Percentiles rank a stretch among this genome's conserved stretches.
phyloP scores from a whole-genome alignment of 1,140 invertebrate genomes.

The Phocides pigmalion region DNA sequence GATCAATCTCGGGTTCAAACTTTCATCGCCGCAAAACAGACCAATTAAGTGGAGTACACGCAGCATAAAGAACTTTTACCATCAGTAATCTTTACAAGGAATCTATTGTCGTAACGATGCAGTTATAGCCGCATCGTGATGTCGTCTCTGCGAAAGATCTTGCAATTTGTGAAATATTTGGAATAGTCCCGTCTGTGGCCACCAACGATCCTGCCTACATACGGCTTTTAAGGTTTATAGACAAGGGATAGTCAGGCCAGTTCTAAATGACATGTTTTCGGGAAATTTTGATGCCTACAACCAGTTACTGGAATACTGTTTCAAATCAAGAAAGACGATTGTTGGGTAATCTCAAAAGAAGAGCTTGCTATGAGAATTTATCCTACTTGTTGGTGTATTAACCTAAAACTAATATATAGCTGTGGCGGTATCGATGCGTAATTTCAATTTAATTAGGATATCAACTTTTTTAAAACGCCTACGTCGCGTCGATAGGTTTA shows the following conservation, averaged over 20 bases:
- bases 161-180: constrained; percentile 77
- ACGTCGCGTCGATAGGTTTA: too few species aligned
- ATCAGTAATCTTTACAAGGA: constrained; percentile 38
- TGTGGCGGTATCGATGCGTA: too few species aligned
- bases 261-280: too few species aligned
- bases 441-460: too few species aligned
- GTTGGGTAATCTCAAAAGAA: too few species aligned
- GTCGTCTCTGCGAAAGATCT: constrained; percentile 59
- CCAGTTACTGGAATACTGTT: too few species aligned
- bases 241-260: not conserved
- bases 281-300: too few species aligned
- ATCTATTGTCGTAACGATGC: constrained; percentile 39
- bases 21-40: constrained; percentile 19
- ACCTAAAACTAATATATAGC: too few species aligned
- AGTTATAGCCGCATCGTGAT: constrained; percentile 48
- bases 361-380: too few species aligned
- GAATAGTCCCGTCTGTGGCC: constrained; percentile 65
- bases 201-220: constrained; percentile 58
- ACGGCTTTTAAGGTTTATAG: constrained; percentile 28
- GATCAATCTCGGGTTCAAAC: not conserved
- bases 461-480: too few species aligned
- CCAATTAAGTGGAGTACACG: constrained; percentile 20
- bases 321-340: too few species aligned
- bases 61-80: constrained; percentile 27
- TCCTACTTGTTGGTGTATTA: too few species aligned